phyloP scores from a whole-genome alignment of 1,140 invertebrate genomes.

The Lordiphosa stackelbergi region DNA sequence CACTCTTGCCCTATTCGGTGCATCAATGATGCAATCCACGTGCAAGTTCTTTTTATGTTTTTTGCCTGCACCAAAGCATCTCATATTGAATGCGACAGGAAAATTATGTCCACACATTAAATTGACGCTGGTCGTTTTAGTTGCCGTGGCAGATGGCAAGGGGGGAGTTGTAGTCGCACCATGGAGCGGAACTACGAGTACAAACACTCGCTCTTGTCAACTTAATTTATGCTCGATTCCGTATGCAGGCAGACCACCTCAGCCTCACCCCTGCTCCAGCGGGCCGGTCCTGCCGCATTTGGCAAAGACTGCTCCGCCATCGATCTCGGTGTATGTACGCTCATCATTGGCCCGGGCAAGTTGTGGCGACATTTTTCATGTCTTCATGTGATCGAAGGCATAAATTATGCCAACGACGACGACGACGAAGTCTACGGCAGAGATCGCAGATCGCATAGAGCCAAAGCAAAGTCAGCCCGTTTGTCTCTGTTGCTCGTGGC shows the following conservation, averaged over 20 bases:
- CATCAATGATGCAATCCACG: constrained; percentile 70
- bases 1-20: constrained; percentile 3
- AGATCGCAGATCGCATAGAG: constrained; percentile 39
- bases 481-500: constrained; percentile 27
- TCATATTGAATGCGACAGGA: constrained; percentile 70
- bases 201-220: constrained; percentile 60
- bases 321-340: constrained; percentile 33
- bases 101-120: constrained; percentile 74
- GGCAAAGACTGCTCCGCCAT: constrained; percentile 55
- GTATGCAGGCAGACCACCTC: constrained; percentile 26
- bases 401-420: constrained; percentile 58
- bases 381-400: constrained; percentile 73
- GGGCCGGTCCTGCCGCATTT: constrained; percentile 40
- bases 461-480: constrained; percentile 11
- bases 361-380: constrained; percentile 75
- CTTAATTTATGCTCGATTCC: constrained; percentile 71
- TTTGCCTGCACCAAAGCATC: constrained; percentile 17
- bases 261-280: neutral
- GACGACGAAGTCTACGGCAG: constrained; percentile 6
- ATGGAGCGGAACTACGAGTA: constrained; percentile 39
- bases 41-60: constrained; percentile 58
- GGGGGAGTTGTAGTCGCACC: constrained; percentile 12
- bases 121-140: constrained; percentile 52
- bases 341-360: constrained; percentile 61
- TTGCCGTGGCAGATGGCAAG: neutral